phyloP scores from a whole-genome alignment of 2,797 vertebrate species.

The Phataginus tetradactyla region DNA sequence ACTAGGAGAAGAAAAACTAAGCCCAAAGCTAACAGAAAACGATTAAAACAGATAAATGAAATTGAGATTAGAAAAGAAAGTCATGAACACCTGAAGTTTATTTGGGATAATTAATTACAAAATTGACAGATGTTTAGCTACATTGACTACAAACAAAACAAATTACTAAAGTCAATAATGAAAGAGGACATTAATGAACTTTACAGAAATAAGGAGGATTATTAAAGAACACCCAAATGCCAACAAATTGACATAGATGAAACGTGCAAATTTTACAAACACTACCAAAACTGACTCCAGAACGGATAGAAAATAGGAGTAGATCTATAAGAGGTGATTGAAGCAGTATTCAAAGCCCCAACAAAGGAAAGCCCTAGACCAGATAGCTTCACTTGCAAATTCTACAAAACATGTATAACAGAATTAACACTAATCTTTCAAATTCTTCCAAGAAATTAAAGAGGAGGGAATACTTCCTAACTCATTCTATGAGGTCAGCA shows the following conservation, averaged over 20 bases:
- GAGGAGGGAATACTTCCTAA: background rate
- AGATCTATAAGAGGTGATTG: background rate
- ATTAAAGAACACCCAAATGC: background rate
- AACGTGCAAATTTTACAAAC: background rate
- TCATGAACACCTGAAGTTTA: background rate
- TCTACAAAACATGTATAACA: background rate
- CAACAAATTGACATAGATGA: background rate
- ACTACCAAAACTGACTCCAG: background rate
- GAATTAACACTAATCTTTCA: background rate
- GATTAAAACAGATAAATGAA: background rate
- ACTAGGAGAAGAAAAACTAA: background rate
- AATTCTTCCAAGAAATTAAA: background rate
- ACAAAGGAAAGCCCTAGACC: background rate
- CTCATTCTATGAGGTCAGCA: background rate
- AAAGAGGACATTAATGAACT: background rate
- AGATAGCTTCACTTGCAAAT: background rate
- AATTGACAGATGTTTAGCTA: background rate
- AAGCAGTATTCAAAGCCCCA: background rate
- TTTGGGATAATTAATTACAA: background rate
- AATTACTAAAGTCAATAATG: background rate
- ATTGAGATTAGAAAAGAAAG: background rate
- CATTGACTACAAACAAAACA: background rate
- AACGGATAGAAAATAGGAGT: background rate
- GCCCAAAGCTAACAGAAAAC: background rate
- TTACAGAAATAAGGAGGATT: background rate